Evolutionary conservation across 1,140 invertebrate genomes (phyloP).

Genomic region (Cydia pomonella): DNA sequence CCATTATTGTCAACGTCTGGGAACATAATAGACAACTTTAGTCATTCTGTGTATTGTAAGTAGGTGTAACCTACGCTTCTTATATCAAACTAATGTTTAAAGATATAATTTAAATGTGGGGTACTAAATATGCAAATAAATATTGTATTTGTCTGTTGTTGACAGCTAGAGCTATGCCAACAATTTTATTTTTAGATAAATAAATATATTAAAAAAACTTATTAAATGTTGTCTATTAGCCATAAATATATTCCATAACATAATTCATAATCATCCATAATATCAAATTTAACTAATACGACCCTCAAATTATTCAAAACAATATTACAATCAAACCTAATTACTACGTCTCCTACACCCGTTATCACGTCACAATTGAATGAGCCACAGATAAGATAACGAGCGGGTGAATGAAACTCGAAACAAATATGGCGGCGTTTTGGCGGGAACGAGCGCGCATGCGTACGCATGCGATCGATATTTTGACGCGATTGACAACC

Average conservation of each 20-base stretch:
- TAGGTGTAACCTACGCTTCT: no score
- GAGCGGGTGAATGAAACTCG: slow-evolving; percentile 19
- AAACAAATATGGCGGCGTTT: slow-evolving; percentile 40
- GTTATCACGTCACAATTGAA: slow-evolving; percentile 30
- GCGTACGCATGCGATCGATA: slow-evolving; percentile 59
- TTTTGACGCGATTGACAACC: slow-evolving; percentile 37
- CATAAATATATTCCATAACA: background rate
- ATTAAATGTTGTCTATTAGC: background rate
- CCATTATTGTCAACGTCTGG: no score
- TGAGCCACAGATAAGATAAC: slow-evolving; percentile 24
- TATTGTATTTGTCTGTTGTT: no score
- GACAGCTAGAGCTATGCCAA: no score
- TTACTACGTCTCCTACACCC: background rate
- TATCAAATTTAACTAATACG: background rate
- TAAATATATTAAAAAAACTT: no score
- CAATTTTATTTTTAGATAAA: no score
- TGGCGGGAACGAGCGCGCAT: slow-evolving; percentile 57
- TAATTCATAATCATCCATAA: background rate
- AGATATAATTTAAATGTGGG: no score
- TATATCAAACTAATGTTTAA: no score
- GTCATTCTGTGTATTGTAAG: no score
- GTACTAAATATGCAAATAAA: no score
- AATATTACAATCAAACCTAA: slow-evolving; percentile 1
- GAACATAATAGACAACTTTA: no score
- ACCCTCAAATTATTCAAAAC: background rate